Base-by-base conservation (phyloP, 1,140 invertebrate species). In the Hycleus cichorii region DNA sequence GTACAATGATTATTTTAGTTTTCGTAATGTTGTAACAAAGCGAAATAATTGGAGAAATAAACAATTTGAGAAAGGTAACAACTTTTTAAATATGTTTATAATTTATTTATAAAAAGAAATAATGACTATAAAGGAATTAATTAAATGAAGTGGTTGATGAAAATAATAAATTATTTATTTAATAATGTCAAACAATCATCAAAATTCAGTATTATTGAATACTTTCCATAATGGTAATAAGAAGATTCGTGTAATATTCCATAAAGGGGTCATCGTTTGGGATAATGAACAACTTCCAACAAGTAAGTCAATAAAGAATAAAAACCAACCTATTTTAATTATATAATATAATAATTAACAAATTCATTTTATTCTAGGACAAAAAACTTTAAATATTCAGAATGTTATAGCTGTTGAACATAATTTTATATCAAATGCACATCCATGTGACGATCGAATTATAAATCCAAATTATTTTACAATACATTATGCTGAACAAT, bases 191-290 rank as follows among this genome's bases (percentile, higher is more conserved):
- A 32, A 32, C 32, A 7, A 32, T 32, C 7, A 32, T 32, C 32
- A 32, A 7, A 32, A 32, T 32, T 32, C 32, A 32, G 79, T 85
- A 45, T 69, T 85, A 39, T 72, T 85, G 11, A 83, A 77, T 60
- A 83, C 80, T 47, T 85, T 85, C 66, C 69, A 80, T 39, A 77
- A 81, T 47, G 78, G 78, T 58, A 83, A 82, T 61, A 85, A 83
- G 71, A 75, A 80, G 59, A 81, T 79, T 63, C 76, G 79, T 48
- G 82, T 84, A n/a, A 81, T 84, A 69, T 82, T 85, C 61, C 82
- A 85, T 73, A 77, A 77, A 32, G 77, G 79, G 54, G 79, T 76
- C 32, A 71, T 85, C 49, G 80, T 83, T 25, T 86, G 83, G 83
- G 83, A 85, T 61, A 81, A 80, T 10, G 77, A 81, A 65, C 75